Evolutionary conservation across 37 sponge, comb jelly and placozoan genomes (phyloP).

Genomic region (Corticium candelabrum): DNA sequence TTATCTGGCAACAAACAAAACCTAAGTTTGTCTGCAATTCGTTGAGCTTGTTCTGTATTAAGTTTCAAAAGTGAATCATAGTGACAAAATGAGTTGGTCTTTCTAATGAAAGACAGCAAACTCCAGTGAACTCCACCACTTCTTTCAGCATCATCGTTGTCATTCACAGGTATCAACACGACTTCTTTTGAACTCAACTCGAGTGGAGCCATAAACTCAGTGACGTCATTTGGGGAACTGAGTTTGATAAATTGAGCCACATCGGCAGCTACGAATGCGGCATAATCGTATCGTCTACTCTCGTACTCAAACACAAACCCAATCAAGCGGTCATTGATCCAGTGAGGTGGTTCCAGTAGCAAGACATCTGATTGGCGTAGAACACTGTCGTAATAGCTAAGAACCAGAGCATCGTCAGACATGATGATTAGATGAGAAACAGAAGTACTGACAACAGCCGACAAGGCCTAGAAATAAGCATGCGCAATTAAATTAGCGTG

Average conservation of each 20-base stretch:
- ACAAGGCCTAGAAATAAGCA: too few species aligned
- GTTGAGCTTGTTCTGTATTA: conserved; percentile 8
- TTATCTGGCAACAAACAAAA: not conserved
- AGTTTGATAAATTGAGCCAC: conserved; percentile 15
- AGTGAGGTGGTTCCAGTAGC: not conserved
- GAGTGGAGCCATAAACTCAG: not conserved
- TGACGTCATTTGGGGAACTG: conserved; percentile 9
- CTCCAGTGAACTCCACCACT: conserved; percentile 19
- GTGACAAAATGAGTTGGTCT: conserved; percentile 11
- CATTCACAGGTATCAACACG: conserved; percentile 16
- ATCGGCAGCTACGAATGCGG: not conserved
- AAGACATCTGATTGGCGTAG: not conserved
- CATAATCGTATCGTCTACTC: not conserved
- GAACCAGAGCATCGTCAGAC: not conserved
- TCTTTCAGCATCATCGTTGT: not conserved
- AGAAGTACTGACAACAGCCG: too few species aligned
- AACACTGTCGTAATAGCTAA: not conserved
- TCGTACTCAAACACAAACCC: not conserved
- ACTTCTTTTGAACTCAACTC: not conserved
- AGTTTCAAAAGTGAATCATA: conserved; percentile 12
- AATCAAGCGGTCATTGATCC: not conserved
- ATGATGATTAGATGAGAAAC: too few species aligned
- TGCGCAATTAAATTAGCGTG: too few species aligned
- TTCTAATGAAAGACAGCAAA: conserved; percentile 13
- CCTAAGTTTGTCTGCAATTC: conserved; percentile 1